A percentile compares a stretch with the other conserved stretches of the same genome.
Conservation (phyloP, 2,113 vertebrate species). For the Panthera uncia region DNA sequence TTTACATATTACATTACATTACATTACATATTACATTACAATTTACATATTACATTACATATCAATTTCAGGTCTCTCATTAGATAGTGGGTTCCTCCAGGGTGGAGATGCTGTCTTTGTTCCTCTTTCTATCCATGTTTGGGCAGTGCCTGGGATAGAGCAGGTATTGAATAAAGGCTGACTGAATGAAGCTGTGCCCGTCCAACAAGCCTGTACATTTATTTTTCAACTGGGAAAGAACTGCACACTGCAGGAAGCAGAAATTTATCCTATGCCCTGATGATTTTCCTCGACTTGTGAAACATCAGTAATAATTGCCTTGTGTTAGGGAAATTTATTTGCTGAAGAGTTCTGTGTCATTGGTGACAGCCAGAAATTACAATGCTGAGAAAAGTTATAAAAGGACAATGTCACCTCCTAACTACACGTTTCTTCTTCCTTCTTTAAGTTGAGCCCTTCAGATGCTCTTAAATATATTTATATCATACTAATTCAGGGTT, state of each 20-base stretch:
- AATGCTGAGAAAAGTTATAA: constrained; percentile 19
- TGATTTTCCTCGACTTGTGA: neutral
- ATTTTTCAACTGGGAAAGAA: constrained; percentile 14
- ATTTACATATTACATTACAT: no score
- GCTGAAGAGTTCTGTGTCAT: constrained; percentile 1
- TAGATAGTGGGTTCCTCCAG: neutral
- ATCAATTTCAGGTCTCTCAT: neutral
- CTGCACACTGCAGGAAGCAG: neutral
- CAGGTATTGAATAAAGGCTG: neutral
- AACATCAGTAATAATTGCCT: constrained; percentile 34
- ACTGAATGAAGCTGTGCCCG: neutral
- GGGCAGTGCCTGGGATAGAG: neutral
- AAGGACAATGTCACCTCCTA: neutral
- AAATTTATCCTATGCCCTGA: neutral
- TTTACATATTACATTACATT: no score
- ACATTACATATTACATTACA: no score
- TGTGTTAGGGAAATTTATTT: constrained; percentile 59
- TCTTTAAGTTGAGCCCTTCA: neutral
- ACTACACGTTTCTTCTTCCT: neutral
- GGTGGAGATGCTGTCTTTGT: neutral
- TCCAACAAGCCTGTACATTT: neutral
- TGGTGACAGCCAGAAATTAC: neutral
- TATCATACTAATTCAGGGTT: constrained; percentile 21
- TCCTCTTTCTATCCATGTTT: neutral
- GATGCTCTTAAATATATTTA: neutral